These are phyloP conservation scores for Conus ventricosus DNA, from an alignment of 1,140 invertebrate species.

Conservation along the genomic window DNA sequence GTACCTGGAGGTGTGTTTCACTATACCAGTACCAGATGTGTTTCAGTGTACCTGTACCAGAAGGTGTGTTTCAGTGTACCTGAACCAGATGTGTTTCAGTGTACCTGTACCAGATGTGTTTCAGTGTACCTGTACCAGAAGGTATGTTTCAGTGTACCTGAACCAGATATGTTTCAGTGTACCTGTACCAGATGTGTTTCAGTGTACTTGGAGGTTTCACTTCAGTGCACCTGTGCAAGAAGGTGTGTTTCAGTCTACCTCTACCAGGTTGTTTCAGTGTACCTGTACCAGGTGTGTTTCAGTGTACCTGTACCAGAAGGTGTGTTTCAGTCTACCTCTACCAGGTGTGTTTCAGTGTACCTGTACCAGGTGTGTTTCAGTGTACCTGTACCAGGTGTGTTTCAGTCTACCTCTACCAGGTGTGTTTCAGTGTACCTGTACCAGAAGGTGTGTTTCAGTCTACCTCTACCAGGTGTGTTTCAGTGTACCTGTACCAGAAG, in stretches of 20 bases:
- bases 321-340: neutral
- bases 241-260: too few relatives aligned
- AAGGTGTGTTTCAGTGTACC: neutral
- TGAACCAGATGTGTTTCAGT: neutral
- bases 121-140: neutral
- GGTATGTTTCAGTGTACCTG: neutral
- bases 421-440: constrained; percentile 68
- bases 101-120: neutral
- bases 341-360: neutral
- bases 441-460: constrained; percentile 58
- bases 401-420: too few relatives aligned
- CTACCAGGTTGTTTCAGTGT: too few relatives aligned
- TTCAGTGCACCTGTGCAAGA: too few relatives aligned
- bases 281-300: neutral
- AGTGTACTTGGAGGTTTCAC: too few relatives aligned
- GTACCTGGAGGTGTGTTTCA: neutral
- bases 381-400: neutral
- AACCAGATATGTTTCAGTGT: neutral
- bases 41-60: too few relatives aligned
- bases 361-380: neutral
- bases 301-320: neutral
- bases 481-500: neutral
- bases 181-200: too few relatives aligned
- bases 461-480: neutral
- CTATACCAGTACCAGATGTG: neutral